Percentiles rank a stretch among this genome's conserved stretches.
Evolutionary conservation across 2,888 invertebrate species (phyloP).

Genomic region (Drosophila demipolita): DNA sequence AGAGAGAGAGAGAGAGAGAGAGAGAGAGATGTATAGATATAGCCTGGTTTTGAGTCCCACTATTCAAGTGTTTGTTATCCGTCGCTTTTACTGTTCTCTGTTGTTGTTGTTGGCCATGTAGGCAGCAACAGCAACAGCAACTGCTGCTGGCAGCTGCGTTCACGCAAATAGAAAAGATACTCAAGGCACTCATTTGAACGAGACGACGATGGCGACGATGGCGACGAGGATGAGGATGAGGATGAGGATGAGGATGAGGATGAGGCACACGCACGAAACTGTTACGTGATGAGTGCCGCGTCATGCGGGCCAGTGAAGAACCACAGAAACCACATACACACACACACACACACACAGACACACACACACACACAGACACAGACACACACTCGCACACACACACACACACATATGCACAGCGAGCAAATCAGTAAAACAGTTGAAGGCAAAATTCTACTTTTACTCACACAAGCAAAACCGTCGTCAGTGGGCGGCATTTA

Average conservation of each 20-base stretch:
- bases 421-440: slow-evolving; percentile 24
- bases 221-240: neutral
- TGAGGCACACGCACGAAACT: slow-evolving; percentile 43
- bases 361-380: too few species aligned
- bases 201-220: slow-evolving; percentile 19
- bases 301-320: slow-evolving; percentile 59
- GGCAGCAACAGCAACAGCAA: slow-evolving; percentile 52
- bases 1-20: neutral
- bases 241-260: too few species aligned
- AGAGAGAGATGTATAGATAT: neutral
- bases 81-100: slow-evolving; percentile 42
- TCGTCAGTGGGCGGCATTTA: slow-evolving; percentile 78
- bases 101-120: slow-evolving; percentile 41
- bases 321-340: slow-evolving; percentile 24
- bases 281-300: slow-evolving; percentile 75
- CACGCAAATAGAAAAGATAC: slow-evolving; percentile 78
- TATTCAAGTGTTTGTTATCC: slow-evolving; percentile 59
- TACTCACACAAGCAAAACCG: slow-evolving; percentile 58
- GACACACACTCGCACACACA: too few species aligned
- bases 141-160: slow-evolving; percentile 69
- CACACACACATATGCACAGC: neutral
- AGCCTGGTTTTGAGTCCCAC: slow-evolving; percentile 27
- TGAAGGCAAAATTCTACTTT: slow-evolving; percentile 8
- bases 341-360: neutral
- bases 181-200: slow-evolving; percentile 75